Percentiles rank a stretch among this genome's conserved stretches.
Conservation (phyloP, 2,797 vertebrate species). For the Pipistrellus pygmaeus region DNA sequence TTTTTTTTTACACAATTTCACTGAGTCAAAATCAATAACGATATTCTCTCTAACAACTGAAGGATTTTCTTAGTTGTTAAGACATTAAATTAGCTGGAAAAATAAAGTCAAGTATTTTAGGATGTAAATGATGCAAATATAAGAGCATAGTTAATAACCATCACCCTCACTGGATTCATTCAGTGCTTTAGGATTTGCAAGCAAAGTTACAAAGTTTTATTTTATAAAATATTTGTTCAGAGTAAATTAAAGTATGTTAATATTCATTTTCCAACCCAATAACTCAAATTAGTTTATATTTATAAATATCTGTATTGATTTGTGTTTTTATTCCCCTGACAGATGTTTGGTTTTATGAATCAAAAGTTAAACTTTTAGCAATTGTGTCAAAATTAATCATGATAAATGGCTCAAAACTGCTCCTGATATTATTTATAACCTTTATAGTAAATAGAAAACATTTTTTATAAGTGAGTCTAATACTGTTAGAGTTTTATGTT, state of each 20-base stretch:
- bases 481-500: background rate
- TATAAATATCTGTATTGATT: background rate
- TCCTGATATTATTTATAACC: background rate
- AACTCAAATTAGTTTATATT: background rate
- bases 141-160: too few species aligned
- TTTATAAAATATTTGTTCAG: background rate
- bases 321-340: background rate
- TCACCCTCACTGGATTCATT: too few species aligned
- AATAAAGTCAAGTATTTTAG: background rate
- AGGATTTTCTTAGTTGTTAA: background rate
- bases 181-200: background rate
- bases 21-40: background rate
- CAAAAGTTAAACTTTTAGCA: conserved; percentile 9
- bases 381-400: background rate
- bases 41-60: background rate
- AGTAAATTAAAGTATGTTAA: background rate
- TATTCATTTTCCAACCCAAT: background rate
- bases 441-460: background rate
- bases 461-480: background rate
- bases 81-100: background rate
- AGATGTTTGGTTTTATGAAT: background rate
- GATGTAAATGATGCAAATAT: too few species aligned
- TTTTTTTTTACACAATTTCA: background rate
- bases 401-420: background rate
- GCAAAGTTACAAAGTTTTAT: background rate